Conservation (phyloP, 1,140 invertebrate genomes). For the Danaus melanippus region DNA sequence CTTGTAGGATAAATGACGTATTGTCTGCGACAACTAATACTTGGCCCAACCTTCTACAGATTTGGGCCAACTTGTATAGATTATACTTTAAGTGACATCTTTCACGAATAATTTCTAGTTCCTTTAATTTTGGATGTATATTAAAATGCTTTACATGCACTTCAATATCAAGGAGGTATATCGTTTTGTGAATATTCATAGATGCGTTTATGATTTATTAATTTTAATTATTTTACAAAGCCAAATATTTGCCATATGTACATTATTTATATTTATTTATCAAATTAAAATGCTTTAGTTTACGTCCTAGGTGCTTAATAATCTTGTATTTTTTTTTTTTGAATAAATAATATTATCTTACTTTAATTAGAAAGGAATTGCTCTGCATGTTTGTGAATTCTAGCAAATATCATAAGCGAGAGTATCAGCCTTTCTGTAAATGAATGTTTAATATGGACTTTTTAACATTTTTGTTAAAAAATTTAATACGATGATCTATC, state of each 20-base stretch:
- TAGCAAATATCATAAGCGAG: conserved; percentile 58
- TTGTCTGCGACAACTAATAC: conserved; percentile 4
- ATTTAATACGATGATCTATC: conserved; percentile 35
- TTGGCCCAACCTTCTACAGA: conserved; percentile 3
- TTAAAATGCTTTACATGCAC: conserved; percentile 10
- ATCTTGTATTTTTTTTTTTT: conserved; percentile 20
- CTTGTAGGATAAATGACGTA: not conserved
- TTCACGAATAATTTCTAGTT: conserved; percentile 3
- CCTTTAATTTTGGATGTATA: conserved; percentile 19
- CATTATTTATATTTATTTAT: conserved; percentile 62
- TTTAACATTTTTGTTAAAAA: conserved; percentile 41
- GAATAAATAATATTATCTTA: conserved; percentile 12
- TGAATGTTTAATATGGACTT: conserved; percentile 43
- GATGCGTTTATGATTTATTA: conserved; percentile 17
- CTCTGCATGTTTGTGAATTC: conserved; percentile 61
- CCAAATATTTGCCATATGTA: conserved; percentile 71
- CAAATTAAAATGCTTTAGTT: conserved; percentile 36
- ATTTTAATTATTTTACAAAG: conserved; percentile 48
- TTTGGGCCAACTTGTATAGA: conserved; percentile 13
- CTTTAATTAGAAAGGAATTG: conserved; percentile 44
- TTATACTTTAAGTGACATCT: conserved; percentile 8
- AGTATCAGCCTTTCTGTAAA: conserved; percentile 54
- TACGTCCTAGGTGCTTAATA: conserved; percentile 34
- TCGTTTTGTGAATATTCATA: conserved; percentile 2
- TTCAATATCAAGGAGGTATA: no score